Conservation (phyloP, 2,797 vertebrate species). For the Urophycis tenuis region DNA sequence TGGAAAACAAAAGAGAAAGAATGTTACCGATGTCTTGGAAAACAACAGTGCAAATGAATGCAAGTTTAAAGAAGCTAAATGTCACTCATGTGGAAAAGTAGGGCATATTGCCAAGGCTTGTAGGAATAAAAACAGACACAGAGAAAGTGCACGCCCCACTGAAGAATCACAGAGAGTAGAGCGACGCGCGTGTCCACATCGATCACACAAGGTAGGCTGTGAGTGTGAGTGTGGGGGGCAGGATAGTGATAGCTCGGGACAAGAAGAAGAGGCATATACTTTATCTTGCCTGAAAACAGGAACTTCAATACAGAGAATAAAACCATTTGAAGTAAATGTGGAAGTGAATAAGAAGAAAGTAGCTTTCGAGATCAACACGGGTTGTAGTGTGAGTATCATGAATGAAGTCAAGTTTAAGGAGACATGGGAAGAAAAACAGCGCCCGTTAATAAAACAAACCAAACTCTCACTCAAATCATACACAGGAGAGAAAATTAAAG, state of each 20-base stretch:
- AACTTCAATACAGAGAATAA: too few relatives aligned
- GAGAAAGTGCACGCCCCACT: too few relatives aligned
- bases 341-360: background rate
- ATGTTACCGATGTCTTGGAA: background rate
- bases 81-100: constrained; percentile 14
- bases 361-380: background rate
- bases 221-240: too few relatives aligned
- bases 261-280: background rate
- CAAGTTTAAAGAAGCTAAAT: constrained; percentile 15
- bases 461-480: background rate
- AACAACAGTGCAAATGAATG: too few relatives aligned
- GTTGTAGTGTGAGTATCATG: background rate
- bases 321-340: background rate
- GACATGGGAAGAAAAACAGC: too few relatives aligned
- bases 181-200: too few relatives aligned
- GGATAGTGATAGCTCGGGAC: too few relatives aligned
- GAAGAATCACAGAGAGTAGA: too few relatives aligned
- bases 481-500: background rate
- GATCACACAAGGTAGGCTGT: too few relatives aligned
- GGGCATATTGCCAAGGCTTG: constrained; percentile 17
- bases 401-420: background rate
- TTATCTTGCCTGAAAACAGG: too few relatives aligned
- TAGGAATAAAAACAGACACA: too few relatives aligned
- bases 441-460: background rate
- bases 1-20: background rate